These are phyloP conservation scores for Amiota minor DNA, from an alignment of 2,888 invertebrate species.

Conservation along the genomic window DNA sequence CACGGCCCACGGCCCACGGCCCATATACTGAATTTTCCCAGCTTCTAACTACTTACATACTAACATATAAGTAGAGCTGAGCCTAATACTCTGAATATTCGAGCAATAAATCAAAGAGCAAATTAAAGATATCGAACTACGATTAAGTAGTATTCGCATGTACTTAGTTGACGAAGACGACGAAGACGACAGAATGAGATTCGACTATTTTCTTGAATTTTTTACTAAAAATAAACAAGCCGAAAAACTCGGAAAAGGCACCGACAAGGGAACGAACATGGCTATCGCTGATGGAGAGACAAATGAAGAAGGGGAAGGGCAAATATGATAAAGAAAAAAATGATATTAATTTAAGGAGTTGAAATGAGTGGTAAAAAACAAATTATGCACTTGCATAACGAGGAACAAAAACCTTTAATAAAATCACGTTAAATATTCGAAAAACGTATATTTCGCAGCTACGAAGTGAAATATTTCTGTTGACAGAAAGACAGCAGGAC, in stretches of 20 bases:
- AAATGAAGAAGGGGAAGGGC: background rate
- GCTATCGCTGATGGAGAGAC: conserved; percentile 1
- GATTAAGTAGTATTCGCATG: too few relatives aligned
- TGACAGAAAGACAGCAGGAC: conserved; percentile 1
- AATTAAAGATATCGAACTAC: conserved; percentile 1
- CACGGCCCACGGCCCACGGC: too few relatives aligned
- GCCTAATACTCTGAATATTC: conserved; percentile 47
- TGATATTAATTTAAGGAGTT: too few relatives aligned
- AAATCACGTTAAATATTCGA: conserved; percentile 58
- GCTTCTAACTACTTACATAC: background rate
- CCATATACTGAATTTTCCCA: conserved; percentile 45
- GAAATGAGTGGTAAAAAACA: background rate
- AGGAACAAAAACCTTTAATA: conserved; percentile 27
- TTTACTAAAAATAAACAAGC: background rate
- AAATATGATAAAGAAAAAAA: conserved; percentile 8
- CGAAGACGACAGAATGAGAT: too few relatives aligned
- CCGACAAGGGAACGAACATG: conserved; percentile 9
- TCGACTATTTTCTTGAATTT: too few relatives aligned
- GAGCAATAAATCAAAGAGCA: conserved; percentile 45
- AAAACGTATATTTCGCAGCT: conserved; percentile 61
- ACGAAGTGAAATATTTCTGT: conserved; percentile 38
- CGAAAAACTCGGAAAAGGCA: background rate
- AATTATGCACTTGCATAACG: conserved; percentile 18
- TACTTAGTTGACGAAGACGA: background rate
- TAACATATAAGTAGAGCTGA: conserved; percentile 16